These are phyloP conservation scores for Sebastiscus albofasciatus DNA, from an alignment of 2,797 vertebrate genomes.

Conservation along the genomic window DNA sequence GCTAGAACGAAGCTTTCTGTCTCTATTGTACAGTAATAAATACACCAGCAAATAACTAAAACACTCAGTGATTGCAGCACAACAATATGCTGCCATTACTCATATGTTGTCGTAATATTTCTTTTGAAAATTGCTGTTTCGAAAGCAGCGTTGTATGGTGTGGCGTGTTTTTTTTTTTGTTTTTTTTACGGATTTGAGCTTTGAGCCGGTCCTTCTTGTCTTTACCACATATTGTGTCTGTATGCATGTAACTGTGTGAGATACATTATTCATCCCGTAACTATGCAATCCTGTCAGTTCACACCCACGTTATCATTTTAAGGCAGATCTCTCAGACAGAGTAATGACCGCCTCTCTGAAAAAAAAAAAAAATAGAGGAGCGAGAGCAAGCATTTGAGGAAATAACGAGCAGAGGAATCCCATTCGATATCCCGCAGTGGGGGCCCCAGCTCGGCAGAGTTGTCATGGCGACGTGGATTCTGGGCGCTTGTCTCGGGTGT, in stretches of 20 bases:
- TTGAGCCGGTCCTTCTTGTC: neutral
- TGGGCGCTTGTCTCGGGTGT: constrained; percentile 13
- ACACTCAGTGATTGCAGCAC: neutral
- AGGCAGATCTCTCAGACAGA: constrained; percentile 21
- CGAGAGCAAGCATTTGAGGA: constrained; percentile 47
- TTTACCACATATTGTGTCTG: neutral
- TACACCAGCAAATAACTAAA: neutral
- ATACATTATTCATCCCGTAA: constrained; percentile 32
- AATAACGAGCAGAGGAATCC: constrained; percentile 70
- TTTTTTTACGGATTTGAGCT: neutral
- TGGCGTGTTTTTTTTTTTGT: too few species aligned
- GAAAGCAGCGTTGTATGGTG: neutral
- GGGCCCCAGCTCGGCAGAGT: constrained; percentile 54
- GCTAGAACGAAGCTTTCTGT: neutral
- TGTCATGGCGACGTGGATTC: constrained; percentile 76
- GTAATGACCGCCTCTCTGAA: constrained; percentile 38
- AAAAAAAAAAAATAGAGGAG: constrained; percentile 38
- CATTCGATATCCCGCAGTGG: constrained; percentile 43
- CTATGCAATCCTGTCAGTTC: neutral
- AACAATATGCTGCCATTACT: neutral
- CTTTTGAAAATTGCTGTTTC: neutral
- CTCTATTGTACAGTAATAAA: neutral
- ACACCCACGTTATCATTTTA: constrained; percentile 15
- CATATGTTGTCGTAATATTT: neutral
- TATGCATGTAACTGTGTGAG: neutral